These are phyloP conservation scores for Malurus melanocephalus DNA, from an alignment of 2,113 vertebrate species.

Conservation along the genomic window DNA sequence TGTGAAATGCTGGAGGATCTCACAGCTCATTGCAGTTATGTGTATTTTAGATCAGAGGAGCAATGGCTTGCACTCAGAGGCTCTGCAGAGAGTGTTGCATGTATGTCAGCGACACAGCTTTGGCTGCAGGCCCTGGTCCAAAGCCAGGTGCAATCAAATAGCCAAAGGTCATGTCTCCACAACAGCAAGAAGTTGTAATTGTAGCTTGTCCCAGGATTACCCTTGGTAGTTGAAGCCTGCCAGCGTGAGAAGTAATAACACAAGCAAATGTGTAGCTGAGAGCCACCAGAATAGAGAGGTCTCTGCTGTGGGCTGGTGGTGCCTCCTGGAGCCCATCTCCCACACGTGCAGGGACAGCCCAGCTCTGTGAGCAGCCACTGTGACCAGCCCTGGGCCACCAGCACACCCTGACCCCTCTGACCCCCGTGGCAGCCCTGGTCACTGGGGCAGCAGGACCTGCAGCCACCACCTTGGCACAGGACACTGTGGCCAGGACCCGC, in stretches of 20 bases:
- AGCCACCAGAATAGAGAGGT: not conserved
- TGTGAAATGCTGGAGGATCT: conserved; percentile 40
- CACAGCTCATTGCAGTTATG: conserved; percentile 26
- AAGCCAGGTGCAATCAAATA: conserved; percentile 43
- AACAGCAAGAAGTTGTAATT: conserved; percentile 34
- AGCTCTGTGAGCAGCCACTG: not conserved
- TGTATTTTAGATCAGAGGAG: conserved; percentile 43
- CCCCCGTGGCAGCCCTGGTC: not conserved
- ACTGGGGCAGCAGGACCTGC: not conserved
- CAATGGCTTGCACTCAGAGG: conserved; percentile 22
- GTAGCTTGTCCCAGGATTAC: conserved; percentile 55
- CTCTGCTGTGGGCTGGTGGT: not conserved
- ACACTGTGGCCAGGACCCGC: not conserved
- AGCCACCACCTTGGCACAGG: not conserved
- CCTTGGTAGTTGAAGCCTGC: conserved; percentile 23
- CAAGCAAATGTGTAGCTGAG: not conserved
- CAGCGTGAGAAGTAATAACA: not conserved
- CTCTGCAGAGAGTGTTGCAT: conserved; percentile 33
- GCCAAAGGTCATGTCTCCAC: conserved; percentile 57
- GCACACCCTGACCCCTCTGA: not conserved
- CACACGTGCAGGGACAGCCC: fast-evolving
- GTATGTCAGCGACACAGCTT: conserved; percentile 9
- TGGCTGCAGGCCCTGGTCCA: conserved; percentile 42
- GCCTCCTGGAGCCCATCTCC: not conserved
- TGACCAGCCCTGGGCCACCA: not conserved